Conservation (phyloP, 2,797 vertebrate species). For the Varecia variegata region DNA sequence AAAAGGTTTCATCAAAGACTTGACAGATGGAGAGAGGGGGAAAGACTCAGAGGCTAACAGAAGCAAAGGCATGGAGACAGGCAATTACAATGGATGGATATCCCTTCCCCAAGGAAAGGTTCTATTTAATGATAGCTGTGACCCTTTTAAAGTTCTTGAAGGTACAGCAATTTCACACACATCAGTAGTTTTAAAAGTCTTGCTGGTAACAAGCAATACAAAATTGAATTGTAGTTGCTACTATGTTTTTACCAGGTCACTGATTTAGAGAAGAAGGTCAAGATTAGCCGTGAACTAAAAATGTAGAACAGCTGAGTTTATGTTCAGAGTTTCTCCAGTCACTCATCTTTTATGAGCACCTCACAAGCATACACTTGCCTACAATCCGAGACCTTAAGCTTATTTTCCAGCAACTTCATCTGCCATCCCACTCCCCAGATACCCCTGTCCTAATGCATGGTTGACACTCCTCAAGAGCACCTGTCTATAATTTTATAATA, state of each 20-base stretch:
- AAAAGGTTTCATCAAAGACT: not conserved
- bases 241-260: not conserved
- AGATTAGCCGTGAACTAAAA: not conserved
- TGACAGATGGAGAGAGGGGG: not conserved
- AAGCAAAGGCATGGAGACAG: not conserved
- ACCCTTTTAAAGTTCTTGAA: not conserved
- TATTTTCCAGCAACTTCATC: not conserved
- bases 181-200: constrained; percentile 28
- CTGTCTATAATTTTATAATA: not conserved
- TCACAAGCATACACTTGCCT: rapidly evolving
- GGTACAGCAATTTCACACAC: not conserved
- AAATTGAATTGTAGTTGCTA: not conserved
- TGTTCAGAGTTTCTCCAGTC: not conserved
- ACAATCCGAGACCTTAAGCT: not conserved
- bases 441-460: not conserved
- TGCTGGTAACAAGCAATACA: not conserved
- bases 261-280: not conserved
- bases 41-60: not conserved
- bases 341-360: not conserved
- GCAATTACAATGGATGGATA: not conserved
- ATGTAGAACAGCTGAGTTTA: not conserved
- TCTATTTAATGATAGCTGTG: not conserved
- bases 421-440: not conserved
- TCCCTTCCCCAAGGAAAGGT: not conserved
- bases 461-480: not conserved